Evolutionary conservation across 1,140 invertebrate genomes (phyloP).

Genomic region (Lamellibrachia luymesi): DNA sequence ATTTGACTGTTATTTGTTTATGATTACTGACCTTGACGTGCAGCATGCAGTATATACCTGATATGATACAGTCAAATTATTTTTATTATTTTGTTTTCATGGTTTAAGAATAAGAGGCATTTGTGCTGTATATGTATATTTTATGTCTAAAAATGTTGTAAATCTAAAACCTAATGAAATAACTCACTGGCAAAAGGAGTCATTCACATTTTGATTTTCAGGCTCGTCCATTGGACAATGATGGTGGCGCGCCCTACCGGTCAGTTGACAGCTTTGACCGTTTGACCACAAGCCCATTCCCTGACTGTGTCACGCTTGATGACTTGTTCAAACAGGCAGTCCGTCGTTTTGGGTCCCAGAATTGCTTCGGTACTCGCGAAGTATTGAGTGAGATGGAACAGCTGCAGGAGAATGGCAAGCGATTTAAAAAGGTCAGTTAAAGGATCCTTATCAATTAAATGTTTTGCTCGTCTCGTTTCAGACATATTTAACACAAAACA

Average conservation of each 20-base stretch:
- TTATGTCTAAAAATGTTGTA: too few relatives aligned
- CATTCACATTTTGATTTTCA: not conserved
- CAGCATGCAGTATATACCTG: not conserved
- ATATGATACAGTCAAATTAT: too few relatives aligned
- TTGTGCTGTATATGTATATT: too few relatives aligned
- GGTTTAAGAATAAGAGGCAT: too few relatives aligned
- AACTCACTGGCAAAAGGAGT: too few relatives aligned
- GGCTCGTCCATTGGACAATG: conserved; percentile 5
- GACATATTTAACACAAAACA: too few relatives aligned
- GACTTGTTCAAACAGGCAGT: conserved; percentile 77
- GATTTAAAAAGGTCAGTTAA: conserved; percentile 82
- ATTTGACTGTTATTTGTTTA: not conserved
- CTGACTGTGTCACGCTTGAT: conserved; percentile 83
- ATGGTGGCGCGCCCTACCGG: conserved; percentile 40
- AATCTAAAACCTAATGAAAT: too few relatives aligned
- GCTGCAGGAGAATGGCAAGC: conserved; percentile 84
- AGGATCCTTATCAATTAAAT: too few relatives aligned
- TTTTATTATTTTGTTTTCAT: too few relatives aligned
- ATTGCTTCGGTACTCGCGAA: conserved; percentile 85
- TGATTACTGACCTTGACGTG: not conserved
- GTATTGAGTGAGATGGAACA: conserved; percentile 92
- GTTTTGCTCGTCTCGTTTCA: not conserved
- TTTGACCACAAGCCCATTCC: conserved; percentile 50
- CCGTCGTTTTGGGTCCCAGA: conserved; percentile 66
- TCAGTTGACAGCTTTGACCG: conserved; percentile 38